phyloP scores from a whole-genome alignment of 2,888 invertebrate genomes.

The Podabrus alpinus region DNA sequence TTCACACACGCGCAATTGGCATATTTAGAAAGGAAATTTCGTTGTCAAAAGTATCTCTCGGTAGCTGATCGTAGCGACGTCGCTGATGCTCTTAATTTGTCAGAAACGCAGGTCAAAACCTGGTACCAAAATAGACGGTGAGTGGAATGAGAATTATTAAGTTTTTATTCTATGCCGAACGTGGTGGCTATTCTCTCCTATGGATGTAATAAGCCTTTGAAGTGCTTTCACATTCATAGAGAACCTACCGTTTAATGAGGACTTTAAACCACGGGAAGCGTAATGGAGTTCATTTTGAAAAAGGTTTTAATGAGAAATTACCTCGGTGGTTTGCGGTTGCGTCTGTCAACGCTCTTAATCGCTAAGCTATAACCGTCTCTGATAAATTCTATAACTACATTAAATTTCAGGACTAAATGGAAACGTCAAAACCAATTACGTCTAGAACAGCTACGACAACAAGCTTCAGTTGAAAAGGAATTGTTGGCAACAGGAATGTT shows the following conservation, averaged over 20 bases:
- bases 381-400: background rate
- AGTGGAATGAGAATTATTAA: slow-evolving; percentile 33
- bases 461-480: slow-evolving; percentile 78
- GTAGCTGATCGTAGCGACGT: slow-evolving; percentile 93
- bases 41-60: slow-evolving; percentile 91
- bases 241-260: no score
- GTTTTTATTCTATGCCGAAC: no score
- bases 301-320: no score
- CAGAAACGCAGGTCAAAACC: slow-evolving; percentile 94
- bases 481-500: slow-evolving; percentile 52
- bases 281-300: no score
- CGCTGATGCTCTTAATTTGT: slow-evolving; percentile 84
- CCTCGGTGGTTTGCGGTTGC: no score
- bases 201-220: no score
- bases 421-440: slow-evolving; percentile 87
- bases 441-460: slow-evolving; percentile 82
- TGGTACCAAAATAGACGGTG: slow-evolving; percentile 92
- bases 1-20: slow-evolving; percentile 94
- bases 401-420: slow-evolving; percentile 76
- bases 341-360: no score
- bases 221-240: no score
- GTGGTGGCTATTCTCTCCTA: no score
- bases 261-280: no score
- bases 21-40: slow-evolving; percentile 88
- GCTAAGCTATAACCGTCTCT: no score